Evolutionary conservation across 2,797 vertebrate species (phyloP).

Genomic region (Sandelia bainsii): DNA sequence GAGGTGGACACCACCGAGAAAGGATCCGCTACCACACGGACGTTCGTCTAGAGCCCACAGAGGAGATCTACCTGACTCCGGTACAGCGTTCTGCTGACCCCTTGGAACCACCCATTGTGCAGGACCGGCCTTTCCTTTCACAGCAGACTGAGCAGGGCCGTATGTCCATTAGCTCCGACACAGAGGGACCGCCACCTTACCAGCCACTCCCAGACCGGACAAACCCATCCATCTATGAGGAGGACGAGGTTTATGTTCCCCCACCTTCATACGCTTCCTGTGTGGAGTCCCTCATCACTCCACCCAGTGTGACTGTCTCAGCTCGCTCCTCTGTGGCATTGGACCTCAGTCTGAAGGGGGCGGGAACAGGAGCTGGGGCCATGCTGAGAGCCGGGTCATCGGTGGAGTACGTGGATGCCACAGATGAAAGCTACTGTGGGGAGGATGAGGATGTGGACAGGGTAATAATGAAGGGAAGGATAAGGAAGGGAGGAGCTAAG

Average conservation of each 20-base stretch:
- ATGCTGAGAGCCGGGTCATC: constrained; percentile 71
- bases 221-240: constrained; percentile 92
- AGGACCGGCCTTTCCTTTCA: constrained; percentile 85
- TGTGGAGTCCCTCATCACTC: constrained; percentile 78
- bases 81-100: constrained; percentile 90
- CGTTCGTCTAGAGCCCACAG: constrained; percentile 92
- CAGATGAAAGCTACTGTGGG: constrained; percentile 75
- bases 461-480: constrained; percentile 65
- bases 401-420: constrained; percentile 76
- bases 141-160: constrained; percentile 91
- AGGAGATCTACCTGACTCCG: constrained; percentile 96
- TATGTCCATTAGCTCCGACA: constrained; percentile 95
- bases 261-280: constrained; percentile 85
- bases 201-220: constrained; percentile 88
- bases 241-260: constrained; percentile 83
- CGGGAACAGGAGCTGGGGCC: constrained; percentile 52
- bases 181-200: constrained; percentile 91
- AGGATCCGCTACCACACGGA: constrained; percentile 93
- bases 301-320: constrained; percentile 57
- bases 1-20: constrained; percentile 86
- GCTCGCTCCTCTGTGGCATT: constrained; percentile 57
- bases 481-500: constrained; percentile 55
- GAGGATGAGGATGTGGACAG: constrained; percentile 80
- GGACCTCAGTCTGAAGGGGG: constrained; percentile 73
- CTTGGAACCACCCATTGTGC: constrained; percentile 74